A percentile compares a stretch with the other conserved stretches of the same genome.
Conservation (phyloP, 2,888 invertebrate species). For the Prenolepis imparis region DNA sequence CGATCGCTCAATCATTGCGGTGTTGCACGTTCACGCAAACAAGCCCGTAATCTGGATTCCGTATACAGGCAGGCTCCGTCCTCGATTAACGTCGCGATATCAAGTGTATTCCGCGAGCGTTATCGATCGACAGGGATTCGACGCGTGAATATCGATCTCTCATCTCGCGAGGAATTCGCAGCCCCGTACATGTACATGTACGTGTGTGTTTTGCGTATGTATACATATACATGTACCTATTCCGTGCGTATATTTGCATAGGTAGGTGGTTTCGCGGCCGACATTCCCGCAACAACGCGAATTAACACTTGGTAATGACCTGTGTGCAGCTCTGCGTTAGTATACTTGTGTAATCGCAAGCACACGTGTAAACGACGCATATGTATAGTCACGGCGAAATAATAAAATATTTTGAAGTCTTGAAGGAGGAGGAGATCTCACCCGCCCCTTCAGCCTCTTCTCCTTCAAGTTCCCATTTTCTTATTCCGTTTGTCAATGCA, state of each 20-base stretch:
- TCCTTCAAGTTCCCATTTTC: background rate
- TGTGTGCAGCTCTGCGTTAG: slow-evolving; percentile 51
- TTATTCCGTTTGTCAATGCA: too few relatives aligned
- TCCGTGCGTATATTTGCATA: background rate
- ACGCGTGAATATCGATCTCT: slow-evolving; percentile 58
- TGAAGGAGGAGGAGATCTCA: background rate
- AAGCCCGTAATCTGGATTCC: slow-evolving; percentile 9
- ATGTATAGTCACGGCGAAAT: slow-evolving; percentile 74
- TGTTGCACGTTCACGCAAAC: slow-evolving; percentile 31
- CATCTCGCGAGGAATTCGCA: slow-evolving; percentile 39
- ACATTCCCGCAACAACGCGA: slow-evolving; percentile 71
- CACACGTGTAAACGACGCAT: slow-evolving; percentile 62
- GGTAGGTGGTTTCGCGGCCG: slow-evolving; percentile 59
- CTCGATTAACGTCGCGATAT: slow-evolving; percentile 44
- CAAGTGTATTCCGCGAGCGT: background rate
- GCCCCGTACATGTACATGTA: background rate
- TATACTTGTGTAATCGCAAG: slow-evolving; percentile 58
- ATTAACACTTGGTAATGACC: slow-evolving; percentile 75
- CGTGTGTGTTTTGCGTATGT: background rate
- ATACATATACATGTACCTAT: too few relatives aligned
- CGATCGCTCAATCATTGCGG: slow-evolving; percentile 38
- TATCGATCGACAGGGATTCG: slow-evolving; percentile 6
- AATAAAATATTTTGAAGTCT: slow-evolving; percentile 81
- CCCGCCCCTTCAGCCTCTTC: background rate
- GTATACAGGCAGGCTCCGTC: slow-evolving; percentile 9